Evolutionary conservation across 2,888 invertebrate species (phyloP).

Genomic region (Rhodophaea formosa): DNA sequence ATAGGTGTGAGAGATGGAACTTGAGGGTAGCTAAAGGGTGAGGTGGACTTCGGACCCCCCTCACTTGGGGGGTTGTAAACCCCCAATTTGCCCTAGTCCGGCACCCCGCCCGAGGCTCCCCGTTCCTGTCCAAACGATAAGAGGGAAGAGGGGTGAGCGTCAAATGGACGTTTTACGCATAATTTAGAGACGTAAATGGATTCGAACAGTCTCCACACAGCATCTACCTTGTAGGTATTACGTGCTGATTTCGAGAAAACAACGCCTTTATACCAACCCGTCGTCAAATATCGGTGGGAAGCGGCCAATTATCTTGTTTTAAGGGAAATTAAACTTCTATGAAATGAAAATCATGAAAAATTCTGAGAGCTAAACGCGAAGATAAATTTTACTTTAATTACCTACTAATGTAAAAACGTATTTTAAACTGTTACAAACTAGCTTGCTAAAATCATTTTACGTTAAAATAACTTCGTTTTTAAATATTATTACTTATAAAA

Average conservation of each 20-base stretch:
- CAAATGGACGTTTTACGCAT: conserved; percentile 83
- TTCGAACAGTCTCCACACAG: conserved; percentile 77
- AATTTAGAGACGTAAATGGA: conserved; percentile 82
- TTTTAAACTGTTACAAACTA: too few relatives aligned
- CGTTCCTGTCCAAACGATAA: conserved; percentile 80
- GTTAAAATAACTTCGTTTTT: too few relatives aligned
- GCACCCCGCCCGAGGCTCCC: conserved; percentile 77
- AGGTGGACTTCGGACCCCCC: conserved; percentile 79
- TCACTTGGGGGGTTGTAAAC: conserved; percentile 67
- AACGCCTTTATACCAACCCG: neutral
- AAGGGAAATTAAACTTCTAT: neutral
- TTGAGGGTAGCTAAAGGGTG: conserved; percentile 81
- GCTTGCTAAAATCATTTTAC: too few relatives aligned
- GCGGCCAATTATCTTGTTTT: neutral
- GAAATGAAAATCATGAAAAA: too few relatives aligned
- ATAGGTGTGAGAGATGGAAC: conserved; percentile 82
- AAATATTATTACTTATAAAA: too few relatives aligned
- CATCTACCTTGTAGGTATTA: conserved; percentile 59
- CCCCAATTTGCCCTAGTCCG: conserved; percentile 80
- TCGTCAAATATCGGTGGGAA: neutral
- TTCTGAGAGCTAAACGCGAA: too few relatives aligned
- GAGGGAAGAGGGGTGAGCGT: conserved; percentile 79
- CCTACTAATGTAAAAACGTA: too few relatives aligned
- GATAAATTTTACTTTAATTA: too few relatives aligned
- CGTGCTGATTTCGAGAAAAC: conserved; percentile 36